phyloP scores from a whole-genome alignment of 2,797 vertebrate species.

The Alcedo quadribrachys region DNA sequence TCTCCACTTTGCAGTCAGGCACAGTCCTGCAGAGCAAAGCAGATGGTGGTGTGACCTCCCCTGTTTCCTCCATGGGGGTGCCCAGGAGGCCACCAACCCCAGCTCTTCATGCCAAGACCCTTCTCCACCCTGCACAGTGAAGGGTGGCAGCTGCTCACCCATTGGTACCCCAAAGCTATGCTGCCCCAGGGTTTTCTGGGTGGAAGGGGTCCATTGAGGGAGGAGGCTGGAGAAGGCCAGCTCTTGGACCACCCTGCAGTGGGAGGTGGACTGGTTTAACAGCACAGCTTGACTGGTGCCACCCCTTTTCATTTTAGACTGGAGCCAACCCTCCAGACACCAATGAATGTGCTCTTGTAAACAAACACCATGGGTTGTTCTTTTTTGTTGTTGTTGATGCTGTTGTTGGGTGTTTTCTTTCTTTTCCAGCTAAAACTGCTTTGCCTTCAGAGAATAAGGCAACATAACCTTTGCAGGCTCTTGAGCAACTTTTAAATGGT shows the following conservation, averaged over 20 bases:
- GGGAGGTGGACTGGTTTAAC: slow-evolving; percentile 1
- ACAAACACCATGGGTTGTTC: slow-evolving; percentile 1
- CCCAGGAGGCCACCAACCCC: background rate
- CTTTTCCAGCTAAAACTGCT: slow-evolving; percentile 32
- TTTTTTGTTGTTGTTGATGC: background rate
- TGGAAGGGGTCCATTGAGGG: background rate
- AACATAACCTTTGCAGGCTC: slow-evolving; percentile 14
- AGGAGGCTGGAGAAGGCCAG: background rate
- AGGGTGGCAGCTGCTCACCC: background rate
- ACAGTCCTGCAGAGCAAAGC: background rate
- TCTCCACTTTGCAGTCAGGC: background rate
- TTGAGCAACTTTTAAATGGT: slow-evolving; percentile 33
- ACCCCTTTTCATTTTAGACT: slow-evolving; percentile 5
- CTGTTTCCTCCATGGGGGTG: background rate
- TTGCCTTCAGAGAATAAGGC: slow-evolving; percentile 22
- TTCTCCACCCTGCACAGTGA: background rate
- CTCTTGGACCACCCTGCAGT: fast-evolving
- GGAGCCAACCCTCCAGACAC: background rate
- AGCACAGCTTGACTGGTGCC: background rate
- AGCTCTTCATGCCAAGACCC: background rate
- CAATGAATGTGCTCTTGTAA: slow-evolving; percentile 14
- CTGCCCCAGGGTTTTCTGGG: background rate
- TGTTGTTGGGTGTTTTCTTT: slow-evolving; percentile 19
- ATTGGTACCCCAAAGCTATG: background rate
- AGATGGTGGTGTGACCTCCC: fast-evolving